A percentile compares a stretch with the other conserved stretches of the same genome.
These are phyloP conservation scores for Istiophorus platypterus DNA, from an alignment of 2,113 vertebrate genomes.

Conservation along the genomic window DNA sequence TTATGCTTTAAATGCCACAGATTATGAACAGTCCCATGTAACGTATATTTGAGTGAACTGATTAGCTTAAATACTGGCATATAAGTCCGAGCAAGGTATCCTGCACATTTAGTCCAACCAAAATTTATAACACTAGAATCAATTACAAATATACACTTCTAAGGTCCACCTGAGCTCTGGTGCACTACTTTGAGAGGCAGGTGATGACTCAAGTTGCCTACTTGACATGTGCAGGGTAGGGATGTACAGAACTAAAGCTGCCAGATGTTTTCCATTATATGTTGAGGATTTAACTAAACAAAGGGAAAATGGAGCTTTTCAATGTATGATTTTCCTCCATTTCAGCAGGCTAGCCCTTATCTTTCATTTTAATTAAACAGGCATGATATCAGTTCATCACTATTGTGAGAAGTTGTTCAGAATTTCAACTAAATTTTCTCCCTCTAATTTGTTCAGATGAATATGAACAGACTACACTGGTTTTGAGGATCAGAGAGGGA, in stretches of 20 bases:
- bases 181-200: constrained; percentile 32
- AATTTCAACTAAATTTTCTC: neutral
- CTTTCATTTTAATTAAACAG: neutral
- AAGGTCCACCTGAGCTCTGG: constrained; percentile 25
- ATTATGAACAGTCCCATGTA: constrained; percentile 24
- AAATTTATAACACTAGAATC: constrained; percentile 31
- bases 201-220: constrained; percentile 41
- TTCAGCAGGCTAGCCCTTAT: constrained; percentile 6
- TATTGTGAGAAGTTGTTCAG: neutral
- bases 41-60: constrained; percentile 28
- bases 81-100: constrained; percentile 7
- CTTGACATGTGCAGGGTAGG: neutral
- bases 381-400: neutral
- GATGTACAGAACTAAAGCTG: constrained; percentile 29
- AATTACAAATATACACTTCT: constrained; percentile 32
- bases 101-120: constrained; percentile 28
- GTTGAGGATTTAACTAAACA: constrained; percentile 15
- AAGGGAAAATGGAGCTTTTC: constrained; percentile 22
- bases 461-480: neutral
- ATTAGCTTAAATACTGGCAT: constrained; percentile 58
- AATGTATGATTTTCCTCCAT: constrained; percentile 6
- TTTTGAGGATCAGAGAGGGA: neutral
- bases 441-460: neutral
- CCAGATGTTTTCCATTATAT: constrained; percentile 31
- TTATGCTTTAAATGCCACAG: constrained; percentile 39